Conservation (phyloP, 2,113 vertebrate species). For the Notarius quadriscutis region DNA sequence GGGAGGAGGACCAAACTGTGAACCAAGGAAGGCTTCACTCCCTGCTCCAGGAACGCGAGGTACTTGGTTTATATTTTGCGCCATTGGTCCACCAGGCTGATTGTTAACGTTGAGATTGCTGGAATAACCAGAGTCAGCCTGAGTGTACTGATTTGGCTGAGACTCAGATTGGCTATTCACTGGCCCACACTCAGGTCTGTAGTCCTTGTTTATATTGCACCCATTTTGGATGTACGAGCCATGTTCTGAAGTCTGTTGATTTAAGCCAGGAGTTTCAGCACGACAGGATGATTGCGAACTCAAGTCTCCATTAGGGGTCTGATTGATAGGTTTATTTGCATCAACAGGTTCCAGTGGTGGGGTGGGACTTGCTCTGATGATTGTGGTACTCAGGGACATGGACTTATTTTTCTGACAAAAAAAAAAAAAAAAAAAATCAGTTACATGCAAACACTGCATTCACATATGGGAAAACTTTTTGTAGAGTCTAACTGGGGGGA, state of each 20-base stretch:
- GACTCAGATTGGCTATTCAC: constrained; percentile 53
- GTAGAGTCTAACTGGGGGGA: not conserved
- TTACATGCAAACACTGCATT: not conserved
- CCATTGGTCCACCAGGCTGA: constrained; percentile 47
- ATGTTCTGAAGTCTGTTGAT: constrained; percentile 49
- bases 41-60: constrained; percentile 42
- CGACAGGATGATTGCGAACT: constrained; percentile 47
- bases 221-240: constrained; percentile 63
- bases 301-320: constrained; percentile 26
- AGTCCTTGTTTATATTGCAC: constrained; percentile 51
- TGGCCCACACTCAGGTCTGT: constrained; percentile 26
- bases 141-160: constrained; percentile 51
- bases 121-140: constrained; percentile 72
- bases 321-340: constrained; percentile 12
- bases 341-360: constrained; percentile 67
- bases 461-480: not conserved
- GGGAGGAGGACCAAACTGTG: constrained; percentile 59
- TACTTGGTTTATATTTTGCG: constrained; percentile 58
- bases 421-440: not conserved
- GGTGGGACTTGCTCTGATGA: constrained; percentile 83
- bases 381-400: constrained; percentile 86
- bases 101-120: constrained; percentile 72
- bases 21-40: constrained; percentile 10
- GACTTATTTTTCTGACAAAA: constrained; percentile 72
- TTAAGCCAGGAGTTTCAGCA: constrained; percentile 5